These are phyloP conservation scores for Amblyornis subalaris DNA, from an alignment of 2,113 vertebrate species.

Conservation along the genomic window DNA sequence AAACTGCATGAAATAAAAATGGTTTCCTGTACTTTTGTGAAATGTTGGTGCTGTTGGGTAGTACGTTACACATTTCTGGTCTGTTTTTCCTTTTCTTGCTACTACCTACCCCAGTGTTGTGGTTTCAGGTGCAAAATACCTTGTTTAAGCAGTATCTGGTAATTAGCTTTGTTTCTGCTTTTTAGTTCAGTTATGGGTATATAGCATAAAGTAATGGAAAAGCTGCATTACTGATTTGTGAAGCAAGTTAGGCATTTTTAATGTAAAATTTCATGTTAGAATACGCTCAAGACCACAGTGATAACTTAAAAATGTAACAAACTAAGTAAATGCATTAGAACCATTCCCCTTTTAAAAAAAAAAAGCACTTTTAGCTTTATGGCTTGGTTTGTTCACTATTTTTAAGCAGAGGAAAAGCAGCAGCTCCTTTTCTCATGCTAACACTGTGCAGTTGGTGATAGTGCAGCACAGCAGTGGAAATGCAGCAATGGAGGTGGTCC, in stretches of 20 bases:
- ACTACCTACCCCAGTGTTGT: not conserved
- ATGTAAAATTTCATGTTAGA: not conserved
- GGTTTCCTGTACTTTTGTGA: not conserved
- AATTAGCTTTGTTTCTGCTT: not conserved
- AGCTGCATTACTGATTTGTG: not conserved
- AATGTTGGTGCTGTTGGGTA: slow-evolving; percentile 1
- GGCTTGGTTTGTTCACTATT: not conserved
- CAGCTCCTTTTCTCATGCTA: not conserved
- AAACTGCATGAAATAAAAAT: not conserved
- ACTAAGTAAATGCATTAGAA: not conserved
- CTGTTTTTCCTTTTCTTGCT: not conserved
- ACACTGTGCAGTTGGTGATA: not conserved
- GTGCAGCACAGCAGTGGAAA: not conserved
- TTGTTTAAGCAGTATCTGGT: not conserved
- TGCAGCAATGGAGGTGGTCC: not conserved
- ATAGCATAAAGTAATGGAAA: not conserved
- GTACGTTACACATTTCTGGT: not conserved
- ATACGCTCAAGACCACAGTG: not conserved
- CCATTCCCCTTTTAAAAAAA: not conserved
- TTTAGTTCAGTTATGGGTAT: not conserved
- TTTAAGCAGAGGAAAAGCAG: not conserved
- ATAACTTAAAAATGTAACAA: not conserved
- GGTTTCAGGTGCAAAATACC: not conserved
- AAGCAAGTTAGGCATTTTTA: not conserved
- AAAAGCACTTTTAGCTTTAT: not conserved